Evolutionary conservation across 2,888 invertebrate genomes (phyloP).

Genomic region (Polia nebulosa): DNA sequence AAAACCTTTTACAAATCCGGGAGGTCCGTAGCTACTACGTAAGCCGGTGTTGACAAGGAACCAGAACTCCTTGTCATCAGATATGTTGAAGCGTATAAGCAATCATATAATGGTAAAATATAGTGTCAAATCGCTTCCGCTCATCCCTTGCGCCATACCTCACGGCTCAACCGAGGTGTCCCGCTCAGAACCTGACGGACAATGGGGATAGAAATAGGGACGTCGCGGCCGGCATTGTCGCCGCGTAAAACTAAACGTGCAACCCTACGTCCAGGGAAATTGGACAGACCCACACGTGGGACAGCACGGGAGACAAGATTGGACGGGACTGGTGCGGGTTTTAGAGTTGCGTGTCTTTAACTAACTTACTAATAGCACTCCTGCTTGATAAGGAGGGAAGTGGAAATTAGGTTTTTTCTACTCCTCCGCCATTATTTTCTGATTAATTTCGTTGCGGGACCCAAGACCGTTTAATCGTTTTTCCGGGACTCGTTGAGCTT

Average conservation of each 20-base stretch:
- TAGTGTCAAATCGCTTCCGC: constrained; percentile 16
- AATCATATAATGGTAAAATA: too few species aligned
- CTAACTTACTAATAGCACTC: too few species aligned
- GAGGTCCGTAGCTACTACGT: too few species aligned
- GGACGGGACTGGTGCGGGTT: background rate
- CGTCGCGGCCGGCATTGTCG: constrained; percentile 77
- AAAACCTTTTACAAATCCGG: too few species aligned
- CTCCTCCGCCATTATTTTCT: too few species aligned
- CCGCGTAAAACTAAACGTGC: constrained; percentile 70
- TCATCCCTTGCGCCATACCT: constrained; percentile 12
- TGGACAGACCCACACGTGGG: constrained; percentile 30
- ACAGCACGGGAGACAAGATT: background rate
- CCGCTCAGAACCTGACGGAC: constrained; percentile 82
- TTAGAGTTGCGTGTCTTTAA: background rate
- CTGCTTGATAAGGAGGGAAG: too few species aligned
- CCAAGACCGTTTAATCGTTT: too few species aligned
- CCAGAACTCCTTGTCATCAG: too few species aligned
- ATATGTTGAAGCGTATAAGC: too few species aligned
- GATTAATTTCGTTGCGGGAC: too few species aligned
- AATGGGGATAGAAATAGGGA: constrained; percentile 78
- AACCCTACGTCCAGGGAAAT: constrained; percentile 64
- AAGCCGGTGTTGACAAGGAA: too few species aligned
- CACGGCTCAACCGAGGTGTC: constrained; percentile 76
- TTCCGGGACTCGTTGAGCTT: too few species aligned
- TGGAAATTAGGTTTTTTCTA: background rate